Evolutionary conservation across 2,888 invertebrate genomes (phyloP), one percentile per base, ranked within the genome.

Genomic region (Heteropelma amictum): DNA sequence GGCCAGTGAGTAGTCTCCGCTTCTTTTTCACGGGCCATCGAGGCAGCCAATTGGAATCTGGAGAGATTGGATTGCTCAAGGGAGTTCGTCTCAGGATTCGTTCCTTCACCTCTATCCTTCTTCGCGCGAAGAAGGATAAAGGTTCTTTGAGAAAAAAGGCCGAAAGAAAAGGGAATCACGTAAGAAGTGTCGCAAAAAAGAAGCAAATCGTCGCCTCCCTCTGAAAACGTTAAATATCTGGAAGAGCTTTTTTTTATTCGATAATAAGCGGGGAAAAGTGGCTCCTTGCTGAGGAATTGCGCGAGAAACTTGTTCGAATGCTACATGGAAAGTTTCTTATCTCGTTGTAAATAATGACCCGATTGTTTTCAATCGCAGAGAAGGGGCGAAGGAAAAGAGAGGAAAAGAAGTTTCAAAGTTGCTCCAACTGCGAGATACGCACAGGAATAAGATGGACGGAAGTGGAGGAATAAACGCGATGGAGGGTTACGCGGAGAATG

Each of bases 11-110:
- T 72, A 70, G 54, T 51, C 68, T 51, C 45, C 67, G 40, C 65
- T 76, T 64, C 65, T 51, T 69, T 60, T 63, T 71, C 65, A 69
- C 75, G 67, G 72, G 51, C 73, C 72, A 77, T 74, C 76, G 72
- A 69, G 56, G 65, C 72, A 61, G 76, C 61, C 76, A 77, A 72
- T 72, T 76, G 67, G 72, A 77, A 77, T 67, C 67, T 70, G 56
- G 58, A 40, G 30, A 77, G 72, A 77, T 77, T 77, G 72, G 67
- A 77, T 77, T 63, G 53, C 42, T 6, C 21, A 28, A 33, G 33
- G 67, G 49, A 23, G 35, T 72, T 30, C 35, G 45, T 54, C 26
- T 54, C 23, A 60, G 56, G 51, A 63, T 69, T 40, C 35, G 35
- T 53, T 73, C n/a, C 56, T 65, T 45, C 35, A 17, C n/a, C 23